These are phyloP conservation scores for Eufriesea mexicana DNA, from an alignment of 1,140 invertebrate species.

Conservation along the genomic window DNA sequence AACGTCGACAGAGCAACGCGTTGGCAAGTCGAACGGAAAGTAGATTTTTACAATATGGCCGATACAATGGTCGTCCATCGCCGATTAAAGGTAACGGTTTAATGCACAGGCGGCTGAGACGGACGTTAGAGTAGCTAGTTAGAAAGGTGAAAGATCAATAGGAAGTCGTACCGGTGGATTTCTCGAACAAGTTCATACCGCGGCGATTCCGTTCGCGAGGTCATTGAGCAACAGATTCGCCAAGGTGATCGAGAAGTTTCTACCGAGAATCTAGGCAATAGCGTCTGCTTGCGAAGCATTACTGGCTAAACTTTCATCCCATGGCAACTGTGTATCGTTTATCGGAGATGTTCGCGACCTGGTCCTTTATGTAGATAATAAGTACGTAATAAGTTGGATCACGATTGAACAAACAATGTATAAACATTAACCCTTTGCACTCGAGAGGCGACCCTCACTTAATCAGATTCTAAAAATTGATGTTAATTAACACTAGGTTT, in stretches of 20 bases:
- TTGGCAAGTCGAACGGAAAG: too few species aligned
- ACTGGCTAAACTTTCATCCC: too few species aligned
- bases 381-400: too few species aligned
- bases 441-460: too few species aligned
- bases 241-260: slow-evolving; percentile 56
- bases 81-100: slow-evolving; percentile 49
- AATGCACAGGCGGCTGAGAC: slow-evolving; percentile 18
- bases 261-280: not conserved
- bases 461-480: too few species aligned
- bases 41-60: not conserved
- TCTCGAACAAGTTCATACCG: slow-evolving; percentile 51
- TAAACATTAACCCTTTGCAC: too few species aligned
- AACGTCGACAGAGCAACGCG: not conserved
- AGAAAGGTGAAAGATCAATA: slow-evolving; percentile 64
- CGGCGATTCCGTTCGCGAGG: slow-evolving; percentile 49
- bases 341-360: too few species aligned
- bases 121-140: slow-evolving; percentile 39
- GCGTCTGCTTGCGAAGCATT: too few species aligned
- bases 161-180: slow-evolving; percentile 58
- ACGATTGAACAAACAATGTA: too few species aligned
- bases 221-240: slow-evolving; percentile 51
- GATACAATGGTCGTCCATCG: slow-evolving; percentile 47
- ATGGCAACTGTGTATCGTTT: too few species aligned
- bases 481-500: too few species aligned
- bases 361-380: too few species aligned